phyloP scores from a whole-genome alignment of 2,888 invertebrate genomes.

The Aporophyla lueneburgensis region DNA sequence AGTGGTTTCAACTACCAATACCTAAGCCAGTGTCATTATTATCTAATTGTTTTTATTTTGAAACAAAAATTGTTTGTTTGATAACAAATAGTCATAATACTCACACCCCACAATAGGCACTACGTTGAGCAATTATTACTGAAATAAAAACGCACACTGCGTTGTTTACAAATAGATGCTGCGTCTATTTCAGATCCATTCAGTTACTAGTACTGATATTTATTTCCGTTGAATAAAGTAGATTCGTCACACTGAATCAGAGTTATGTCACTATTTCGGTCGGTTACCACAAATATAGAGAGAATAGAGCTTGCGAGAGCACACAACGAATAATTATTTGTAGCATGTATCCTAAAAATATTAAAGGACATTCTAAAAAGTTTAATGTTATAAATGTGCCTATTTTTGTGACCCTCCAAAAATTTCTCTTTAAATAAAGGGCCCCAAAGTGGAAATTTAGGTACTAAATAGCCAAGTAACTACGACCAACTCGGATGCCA shows the following conservation, averaged over 20 bases:
- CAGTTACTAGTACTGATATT: not conserved
- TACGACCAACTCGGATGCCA: not conserved
- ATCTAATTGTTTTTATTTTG: not conserved
- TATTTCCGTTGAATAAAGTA: not conserved
- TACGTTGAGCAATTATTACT: not conserved
- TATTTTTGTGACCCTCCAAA: too few relatives aligned
- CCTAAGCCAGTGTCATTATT: not conserved
- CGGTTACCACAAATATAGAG: not conserved
- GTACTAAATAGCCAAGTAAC: not conserved
- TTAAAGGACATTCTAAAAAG: not conserved
- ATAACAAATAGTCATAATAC: not conserved
- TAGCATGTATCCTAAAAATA: not conserved
- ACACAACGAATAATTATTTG: not conserved
- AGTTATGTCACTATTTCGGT: not conserved
- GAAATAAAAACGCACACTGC: not conserved
- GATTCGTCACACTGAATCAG: not conserved
- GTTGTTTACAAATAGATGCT: not conserved
- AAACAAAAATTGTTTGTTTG: not conserved
- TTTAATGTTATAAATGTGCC: not conserved
- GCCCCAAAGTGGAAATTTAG: too few relatives aligned
- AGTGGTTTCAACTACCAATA: not conserved
- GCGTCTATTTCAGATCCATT: not conserved
- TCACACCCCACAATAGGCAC: not conserved
- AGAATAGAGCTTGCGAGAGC: not conserved
- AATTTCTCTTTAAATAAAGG: too few relatives aligned